Evolutionary conservation across 2,888 invertebrate species (phyloP).

Genomic region (Charanyca ferruginea): DNA sequence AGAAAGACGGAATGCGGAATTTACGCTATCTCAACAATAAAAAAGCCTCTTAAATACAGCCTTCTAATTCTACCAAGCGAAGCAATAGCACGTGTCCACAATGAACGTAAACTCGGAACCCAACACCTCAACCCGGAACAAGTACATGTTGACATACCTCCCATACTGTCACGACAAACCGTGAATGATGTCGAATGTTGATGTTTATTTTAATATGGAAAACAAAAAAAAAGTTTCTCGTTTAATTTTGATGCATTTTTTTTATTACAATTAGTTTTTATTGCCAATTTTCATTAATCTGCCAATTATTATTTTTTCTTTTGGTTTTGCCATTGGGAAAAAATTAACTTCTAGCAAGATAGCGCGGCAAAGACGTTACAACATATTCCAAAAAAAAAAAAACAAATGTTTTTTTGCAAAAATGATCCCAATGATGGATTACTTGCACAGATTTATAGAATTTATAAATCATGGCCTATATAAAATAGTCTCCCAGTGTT

Average conservation of each 20-base stretch:
- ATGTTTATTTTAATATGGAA: slow-evolving; percentile 80
- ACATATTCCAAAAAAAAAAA: slow-evolving; percentile 18
- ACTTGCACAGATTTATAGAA: not conserved
- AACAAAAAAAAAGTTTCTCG: slow-evolving; percentile 68
- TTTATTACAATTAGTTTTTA: slow-evolving; percentile 7
- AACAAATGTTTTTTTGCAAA: slow-evolving; percentile 4
- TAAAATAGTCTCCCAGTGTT: not conserved
- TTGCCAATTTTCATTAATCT: slow-evolving; percentile 9
- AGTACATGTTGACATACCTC: slow-evolving; percentile 78
- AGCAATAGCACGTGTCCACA: slow-evolving; percentile 62
- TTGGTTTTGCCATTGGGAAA: slow-evolving; percentile 7
- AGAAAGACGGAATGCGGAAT: not conserved
- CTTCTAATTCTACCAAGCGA: slow-evolving; percentile 55
- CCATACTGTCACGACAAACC: slow-evolving; percentile 78
- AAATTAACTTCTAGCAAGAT: slow-evolving; percentile 5
- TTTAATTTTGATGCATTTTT: slow-evolving; percentile 46
- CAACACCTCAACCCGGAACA: slow-evolving; percentile 68
- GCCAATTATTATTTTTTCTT: not conserved
- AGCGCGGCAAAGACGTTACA: slow-evolving; percentile 20
- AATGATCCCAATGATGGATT: slow-evolving; percentile 22
- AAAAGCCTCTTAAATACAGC: slow-evolving; percentile 27
- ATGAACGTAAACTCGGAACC: slow-evolving; percentile 60
- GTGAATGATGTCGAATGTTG: slow-evolving; percentile 72
- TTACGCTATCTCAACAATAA: not conserved
- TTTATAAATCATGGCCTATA: not conserved